Percentiles rank a stretch among this genome's conserved stretches.
phyloP scores from a whole-genome alignment of 1,140 invertebrate genomes.

The Lepidotrigona ventralis region DNA sequence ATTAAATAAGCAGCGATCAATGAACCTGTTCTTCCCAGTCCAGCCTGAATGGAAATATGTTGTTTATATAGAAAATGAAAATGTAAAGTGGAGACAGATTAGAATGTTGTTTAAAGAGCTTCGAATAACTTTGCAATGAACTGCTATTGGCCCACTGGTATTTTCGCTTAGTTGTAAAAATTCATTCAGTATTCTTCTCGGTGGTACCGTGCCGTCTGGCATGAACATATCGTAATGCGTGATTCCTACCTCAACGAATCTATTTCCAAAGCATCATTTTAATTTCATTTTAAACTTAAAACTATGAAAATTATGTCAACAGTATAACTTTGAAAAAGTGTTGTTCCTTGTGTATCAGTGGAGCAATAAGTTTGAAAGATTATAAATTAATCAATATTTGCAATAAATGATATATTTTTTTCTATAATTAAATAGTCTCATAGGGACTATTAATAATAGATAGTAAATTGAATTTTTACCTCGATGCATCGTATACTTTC shows the following conservation, averaged over 20 bases:
- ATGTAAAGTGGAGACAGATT: not conserved
- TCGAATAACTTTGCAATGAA: slow-evolving; percentile 88
- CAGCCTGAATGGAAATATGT: slow-evolving; percentile 84
- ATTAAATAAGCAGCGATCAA: slow-evolving; percentile 92
- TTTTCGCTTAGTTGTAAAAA: slow-evolving; percentile 88
- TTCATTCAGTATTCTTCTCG: slow-evolving; percentile 85
- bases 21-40: slow-evolving; percentile 90
- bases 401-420: not conserved
- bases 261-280: slow-evolving; percentile 54
- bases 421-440: not conserved
- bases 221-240: slow-evolving; percentile 90
- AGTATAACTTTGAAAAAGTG: not conserved
- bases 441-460: not conserved
- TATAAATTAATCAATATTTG: not conserved
- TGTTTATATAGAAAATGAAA: not conserved
- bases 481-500: slow-evolving; percentile 86
- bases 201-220: slow-evolving; percentile 88
- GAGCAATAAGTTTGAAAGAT: not conserved
- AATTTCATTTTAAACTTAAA: not conserved
- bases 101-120: no score
- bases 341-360: not conserved
- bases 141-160: slow-evolving; percentile 87
- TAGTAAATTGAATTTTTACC: slow-evolving; percentile 67
- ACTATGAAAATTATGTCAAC: not conserved
- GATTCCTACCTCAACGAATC: slow-evolving; percentile 88